These are phyloP conservation scores for Dicranocentrus wangi DNA, from an alignment of 2,888 invertebrate species.

Conservation along the genomic window DNA sequence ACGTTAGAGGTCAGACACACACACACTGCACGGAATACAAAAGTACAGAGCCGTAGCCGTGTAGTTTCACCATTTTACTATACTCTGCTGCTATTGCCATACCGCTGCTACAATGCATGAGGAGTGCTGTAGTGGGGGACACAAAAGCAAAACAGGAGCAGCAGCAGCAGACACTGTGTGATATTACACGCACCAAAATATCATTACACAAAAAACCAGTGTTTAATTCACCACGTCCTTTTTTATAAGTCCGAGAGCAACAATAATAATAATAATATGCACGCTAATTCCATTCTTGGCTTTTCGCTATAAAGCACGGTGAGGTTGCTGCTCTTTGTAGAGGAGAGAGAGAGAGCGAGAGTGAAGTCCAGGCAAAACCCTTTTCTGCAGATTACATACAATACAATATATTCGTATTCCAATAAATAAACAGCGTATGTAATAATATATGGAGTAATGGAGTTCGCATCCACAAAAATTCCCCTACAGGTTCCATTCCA, in stretches of 20 bases:
- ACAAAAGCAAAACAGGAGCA: conserved; percentile 21
- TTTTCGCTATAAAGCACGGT: background rate
- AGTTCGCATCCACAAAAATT: no score
- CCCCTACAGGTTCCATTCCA: no score
- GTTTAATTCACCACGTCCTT: conserved; percentile 43
- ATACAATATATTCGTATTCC: no score
- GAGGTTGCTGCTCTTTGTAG: conserved; percentile 8
- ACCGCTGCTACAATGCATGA: background rate
- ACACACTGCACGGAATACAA: no score
- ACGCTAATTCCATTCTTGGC: conserved; percentile 20
- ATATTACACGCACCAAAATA: conserved; percentile 37
- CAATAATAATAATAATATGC: conserved; percentile 5
- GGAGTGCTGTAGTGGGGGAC: background rate
- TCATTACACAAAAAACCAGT: conserved; percentile 25
- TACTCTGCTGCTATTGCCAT: background rate
- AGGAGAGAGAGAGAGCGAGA: no score
- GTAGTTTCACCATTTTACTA: background rate
- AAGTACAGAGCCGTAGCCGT: no score
- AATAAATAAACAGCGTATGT: no score
- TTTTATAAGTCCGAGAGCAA: conserved; percentile 34
- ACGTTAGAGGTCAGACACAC: no score
- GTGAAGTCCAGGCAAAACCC: background rate
- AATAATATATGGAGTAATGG: no score
- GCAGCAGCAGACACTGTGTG: conserved; percentile 7
- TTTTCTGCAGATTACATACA: background rate